Conservation (phyloP, 2,113 vertebrate genomes). For the Herpetotheres cachinnans region DNA sequence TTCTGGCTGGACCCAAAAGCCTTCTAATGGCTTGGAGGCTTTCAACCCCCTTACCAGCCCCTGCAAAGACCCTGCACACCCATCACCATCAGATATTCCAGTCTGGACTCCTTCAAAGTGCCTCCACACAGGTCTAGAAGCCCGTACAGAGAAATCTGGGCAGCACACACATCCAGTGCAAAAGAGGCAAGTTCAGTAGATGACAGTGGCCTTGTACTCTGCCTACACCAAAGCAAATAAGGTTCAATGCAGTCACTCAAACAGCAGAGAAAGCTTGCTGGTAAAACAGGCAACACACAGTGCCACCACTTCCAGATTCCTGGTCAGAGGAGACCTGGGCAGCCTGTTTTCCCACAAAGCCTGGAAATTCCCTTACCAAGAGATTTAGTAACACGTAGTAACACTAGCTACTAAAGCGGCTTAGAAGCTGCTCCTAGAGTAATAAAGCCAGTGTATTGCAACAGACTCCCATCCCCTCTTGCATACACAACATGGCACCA, state of each 20-base stretch:
- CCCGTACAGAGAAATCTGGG: fast-evolving
- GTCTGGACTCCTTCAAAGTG: background rate
- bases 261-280: background rate
- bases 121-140: background rate
- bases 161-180: background rate
- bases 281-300: background rate
- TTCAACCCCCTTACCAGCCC: background rate
- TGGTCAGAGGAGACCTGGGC: background rate
- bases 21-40: background rate
- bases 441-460: conserved; percentile 16
- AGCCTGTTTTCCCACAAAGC: background rate
- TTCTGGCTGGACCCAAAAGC: background rate
- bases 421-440: conserved; percentile 6
- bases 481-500: background rate
- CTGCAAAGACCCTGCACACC: background rate
- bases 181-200: background rate
- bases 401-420: background rate
- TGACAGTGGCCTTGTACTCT: background rate
- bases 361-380: background rate
- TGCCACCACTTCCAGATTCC: background rate
- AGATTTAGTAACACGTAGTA: conserved; percentile 14
- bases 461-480: background rate
- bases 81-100: background rate
- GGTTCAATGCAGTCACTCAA: background rate
- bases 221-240: background rate